A percentile compares a stretch with the other conserved stretches of the same genome.
Evolutionary conservation across 2,888 invertebrate species (phyloP).

Genomic region (Nesidiocoris tenuis): DNA sequence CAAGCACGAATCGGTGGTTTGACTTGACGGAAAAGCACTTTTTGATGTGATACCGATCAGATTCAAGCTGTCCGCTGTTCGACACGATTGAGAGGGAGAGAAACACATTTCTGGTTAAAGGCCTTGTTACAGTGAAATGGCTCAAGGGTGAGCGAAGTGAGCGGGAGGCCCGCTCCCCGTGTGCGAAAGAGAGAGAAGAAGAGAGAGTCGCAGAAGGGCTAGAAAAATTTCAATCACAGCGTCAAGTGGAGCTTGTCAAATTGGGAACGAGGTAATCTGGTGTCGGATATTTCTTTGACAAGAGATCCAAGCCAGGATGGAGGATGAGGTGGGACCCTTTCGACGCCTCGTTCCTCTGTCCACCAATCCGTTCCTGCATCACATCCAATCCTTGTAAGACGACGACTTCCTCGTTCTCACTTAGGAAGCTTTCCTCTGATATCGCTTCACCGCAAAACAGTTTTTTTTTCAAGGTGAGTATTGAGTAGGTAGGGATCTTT

Average conservation of each 20-base stretch:
- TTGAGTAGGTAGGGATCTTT: too few species aligned
- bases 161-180: neutral
- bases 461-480: too few species aligned
- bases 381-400: too few species aligned
- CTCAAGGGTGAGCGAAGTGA: conserved; percentile 7
- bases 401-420: too few species aligned
- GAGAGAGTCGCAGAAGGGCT: conserved; percentile 25
- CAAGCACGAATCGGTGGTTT: neutral
- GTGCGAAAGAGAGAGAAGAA: neutral
- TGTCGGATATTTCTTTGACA: conserved; percentile 44
- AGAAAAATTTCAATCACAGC: conserved; percentile 50
- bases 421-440: too few species aligned
- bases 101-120: conserved; percentile 18
- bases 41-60: neutral
- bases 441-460: too few species aligned
- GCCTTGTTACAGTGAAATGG: conserved; percentile 34
- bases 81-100: conserved; percentile 10
- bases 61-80: neutral
- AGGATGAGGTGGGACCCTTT: too few species aligned
- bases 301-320: neutral
- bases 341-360: too few species aligned
- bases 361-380: too few species aligned
- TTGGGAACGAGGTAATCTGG: conserved; percentile 46
- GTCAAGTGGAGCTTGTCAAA: conserved; percentile 50
- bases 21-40: neutral